These are phyloP conservation scores for Magallana gigas DNA, from an alignment of 1,140 invertebrate genomes.

Conservation along the genomic window DNA sequence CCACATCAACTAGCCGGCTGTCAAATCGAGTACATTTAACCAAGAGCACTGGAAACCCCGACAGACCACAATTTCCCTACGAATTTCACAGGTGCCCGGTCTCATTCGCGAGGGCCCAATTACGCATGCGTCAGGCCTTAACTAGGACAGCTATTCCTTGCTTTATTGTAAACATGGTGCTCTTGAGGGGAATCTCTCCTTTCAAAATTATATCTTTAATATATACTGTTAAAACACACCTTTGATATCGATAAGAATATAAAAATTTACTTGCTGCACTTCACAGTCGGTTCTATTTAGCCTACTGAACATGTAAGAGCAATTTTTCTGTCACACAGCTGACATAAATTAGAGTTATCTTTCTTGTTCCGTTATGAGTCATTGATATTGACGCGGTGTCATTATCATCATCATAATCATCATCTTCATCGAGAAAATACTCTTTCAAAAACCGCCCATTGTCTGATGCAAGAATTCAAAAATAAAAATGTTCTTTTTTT, in stretches of 20 bases:
- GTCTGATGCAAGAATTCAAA: no score
- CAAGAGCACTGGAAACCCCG: constrained; percentile 1
- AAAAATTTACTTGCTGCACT: neutral
- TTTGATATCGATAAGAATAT: neutral
- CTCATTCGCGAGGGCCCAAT: neutral
- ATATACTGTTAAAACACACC: neutral
- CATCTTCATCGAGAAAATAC: neutral
- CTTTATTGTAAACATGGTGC: constrained; percentile 41
- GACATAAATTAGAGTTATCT: constrained; percentile 30
- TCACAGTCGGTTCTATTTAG: no score
- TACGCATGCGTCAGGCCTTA: constrained; percentile 20
- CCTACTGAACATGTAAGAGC: no score
- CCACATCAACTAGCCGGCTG: constrained; percentile 24
- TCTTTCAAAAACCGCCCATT: no score
- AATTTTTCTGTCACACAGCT: neutral
- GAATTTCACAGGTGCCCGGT: constrained; percentile 40
- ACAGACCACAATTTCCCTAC: constrained; percentile 37
- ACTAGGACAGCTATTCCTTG: constrained; percentile 16
- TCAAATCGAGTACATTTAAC: constrained; percentile 22
- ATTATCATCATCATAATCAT: no score
- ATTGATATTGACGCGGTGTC: neutral
- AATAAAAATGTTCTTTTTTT: no score
- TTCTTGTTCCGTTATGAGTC: neutral
- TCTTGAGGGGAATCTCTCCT: constrained; percentile 6
- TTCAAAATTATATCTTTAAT: neutral